phyloP scores from a whole-genome alignment of 2,797 vertebrate species.

The Lepilemur septentrionalis region DNA sequence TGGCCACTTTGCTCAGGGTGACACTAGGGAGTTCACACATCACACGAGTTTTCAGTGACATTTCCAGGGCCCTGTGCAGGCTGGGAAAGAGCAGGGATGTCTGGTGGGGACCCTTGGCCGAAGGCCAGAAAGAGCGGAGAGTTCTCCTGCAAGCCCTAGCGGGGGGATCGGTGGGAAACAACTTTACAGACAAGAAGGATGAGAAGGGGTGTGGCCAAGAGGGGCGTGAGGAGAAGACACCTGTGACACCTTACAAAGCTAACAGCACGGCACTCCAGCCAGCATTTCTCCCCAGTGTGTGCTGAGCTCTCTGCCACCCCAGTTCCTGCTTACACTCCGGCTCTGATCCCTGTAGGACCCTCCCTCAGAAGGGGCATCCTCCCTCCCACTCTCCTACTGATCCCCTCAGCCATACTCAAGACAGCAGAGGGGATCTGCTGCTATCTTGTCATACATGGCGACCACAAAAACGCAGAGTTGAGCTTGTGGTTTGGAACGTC shows the following conservation, averaged over 20 bases:
- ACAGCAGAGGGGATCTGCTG: constrained; percentile 11
- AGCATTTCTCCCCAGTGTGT: neutral
- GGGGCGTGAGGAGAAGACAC: neutral
- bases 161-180: constrained; percentile 61
- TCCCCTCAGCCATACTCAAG: neutral
- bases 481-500: constrained; percentile 68
- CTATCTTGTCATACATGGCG: constrained; percentile 45
- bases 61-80: neutral
- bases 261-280: neutral
- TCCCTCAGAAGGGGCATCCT: neutral
- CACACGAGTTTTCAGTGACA: neutral
- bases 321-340: neutral
- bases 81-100: neutral
- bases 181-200: neutral
- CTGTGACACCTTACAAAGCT: neutral
- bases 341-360: neutral
- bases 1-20: neutral
- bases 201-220: neutral
- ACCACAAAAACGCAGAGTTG: constrained; percentile 55
- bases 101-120: neutral
- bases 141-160: constrained; percentile 6
- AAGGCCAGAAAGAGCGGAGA: neutral
- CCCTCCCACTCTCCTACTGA: neutral
- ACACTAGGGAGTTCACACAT: neutral
- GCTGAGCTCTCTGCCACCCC: neutral